Base-by-base conservation (phyloP, 2,797 vertebrate species). In the Gila robusta region DNA sequence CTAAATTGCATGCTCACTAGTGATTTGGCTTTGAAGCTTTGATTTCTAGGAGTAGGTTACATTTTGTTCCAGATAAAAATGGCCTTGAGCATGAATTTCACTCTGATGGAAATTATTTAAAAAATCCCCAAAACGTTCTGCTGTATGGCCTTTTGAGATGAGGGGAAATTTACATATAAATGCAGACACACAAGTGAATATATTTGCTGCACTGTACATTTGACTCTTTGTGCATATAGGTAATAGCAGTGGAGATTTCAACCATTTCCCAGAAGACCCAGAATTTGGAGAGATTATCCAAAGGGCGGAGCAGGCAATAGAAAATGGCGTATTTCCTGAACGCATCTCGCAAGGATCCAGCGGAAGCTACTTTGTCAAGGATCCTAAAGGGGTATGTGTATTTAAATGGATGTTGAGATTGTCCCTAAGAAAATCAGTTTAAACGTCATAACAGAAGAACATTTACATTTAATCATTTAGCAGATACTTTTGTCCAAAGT, bases 341-440 rank as follows among this genome's bases (percentile, higher is more conserved):
- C 96, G 98, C 91, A 99, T 99, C 90, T 97, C 96, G 59, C 98
- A 99, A 93, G 98, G 98, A 41, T 99, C 98, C 88, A 99, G 98
- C 80, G 98, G 98, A 84, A 99, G 98, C 94, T 99, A 99, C 92
- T 99, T 99, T 91, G 97, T 99, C 85, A 99, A 98, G 94, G 98
- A 99, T 92, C 91, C 96, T 79, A 99, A 99, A 94, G 96, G 95
- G 96, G 98, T 99, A 81, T 21, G 82, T 81, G 52, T 73, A 19
- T 71, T 66, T 76, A 5, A 21, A 3, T 7, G n/a, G 21, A 2
- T 80, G 9, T 74, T 44, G 6, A 44, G 9, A 39, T 7, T 14
- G 5, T 26, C 28, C 6, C 28, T 81, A 16, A 69, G 23, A 64
- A 28, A 62, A 62, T 17, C 6, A 0, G 11, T 56, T 56, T 49